Conservation (phyloP, 1,140 invertebrate genomes). For the Meteorus sp. region DNA sequence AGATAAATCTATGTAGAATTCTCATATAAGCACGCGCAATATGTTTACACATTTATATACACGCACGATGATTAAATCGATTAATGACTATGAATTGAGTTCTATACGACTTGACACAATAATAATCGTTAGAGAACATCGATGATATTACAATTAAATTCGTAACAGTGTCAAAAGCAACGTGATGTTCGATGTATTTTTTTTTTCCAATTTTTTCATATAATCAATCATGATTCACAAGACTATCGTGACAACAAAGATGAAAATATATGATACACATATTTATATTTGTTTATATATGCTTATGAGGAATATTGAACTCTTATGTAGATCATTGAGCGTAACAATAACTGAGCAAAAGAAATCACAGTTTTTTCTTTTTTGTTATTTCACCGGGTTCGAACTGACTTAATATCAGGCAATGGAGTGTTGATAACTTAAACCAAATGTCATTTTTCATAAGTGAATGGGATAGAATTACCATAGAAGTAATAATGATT, state of each 20-base stretch:
- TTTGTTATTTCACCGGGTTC: conserved; percentile 13
- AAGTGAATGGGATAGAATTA: not conserved
- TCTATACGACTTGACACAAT: no score
- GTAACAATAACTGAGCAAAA: conserved; percentile 45
- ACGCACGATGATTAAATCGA: not conserved
- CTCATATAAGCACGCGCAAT: not conserved
- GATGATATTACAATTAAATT: no score
- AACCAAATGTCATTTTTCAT: conserved; percentile 1
- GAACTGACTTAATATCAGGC: not conserved
- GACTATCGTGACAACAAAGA: no score
- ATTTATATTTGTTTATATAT: conserved; percentile 21
- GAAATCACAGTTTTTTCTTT: conserved; percentile 44
- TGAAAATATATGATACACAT: no score
- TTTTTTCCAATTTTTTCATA: conserved; percentile 7
- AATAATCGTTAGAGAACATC: no score
- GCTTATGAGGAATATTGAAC: conserved; percentile 5
- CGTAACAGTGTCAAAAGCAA: no score
- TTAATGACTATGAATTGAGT: not conserved
- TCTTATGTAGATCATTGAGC: conserved; percentile 35
- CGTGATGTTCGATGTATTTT: conserved; percentile 36
- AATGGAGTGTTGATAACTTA: not conserved
- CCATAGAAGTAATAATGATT: not conserved
- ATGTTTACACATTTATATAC: no score
- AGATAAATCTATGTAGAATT: not conserved
- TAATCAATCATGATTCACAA: no score